A percentile compares a stretch with the other conserved stretches of the same genome.
These are phyloP conservation scores for Microtus californicus DNA, from an alignment of 2,797 vertebrate species.

Conservation along the genomic window DNA sequence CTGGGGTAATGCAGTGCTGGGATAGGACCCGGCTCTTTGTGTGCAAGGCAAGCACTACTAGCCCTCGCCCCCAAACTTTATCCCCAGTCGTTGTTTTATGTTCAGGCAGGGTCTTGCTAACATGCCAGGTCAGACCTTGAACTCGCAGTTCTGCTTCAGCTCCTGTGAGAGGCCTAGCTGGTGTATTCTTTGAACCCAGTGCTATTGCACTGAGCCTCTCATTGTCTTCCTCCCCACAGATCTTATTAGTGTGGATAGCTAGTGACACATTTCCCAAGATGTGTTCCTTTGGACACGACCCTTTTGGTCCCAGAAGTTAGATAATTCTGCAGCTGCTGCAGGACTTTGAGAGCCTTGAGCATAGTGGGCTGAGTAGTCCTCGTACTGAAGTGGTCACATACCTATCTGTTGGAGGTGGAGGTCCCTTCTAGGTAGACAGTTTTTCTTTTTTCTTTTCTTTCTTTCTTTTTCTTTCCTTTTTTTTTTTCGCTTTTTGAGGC, in stretches of 20 bases:
- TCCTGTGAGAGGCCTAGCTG: no score
- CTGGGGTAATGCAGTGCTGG: not conserved
- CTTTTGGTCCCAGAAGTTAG: not conserved
- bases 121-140: not conserved
- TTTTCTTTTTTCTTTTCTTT: no score
- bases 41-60: not conserved
- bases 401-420: not conserved
- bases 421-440: not conserved
- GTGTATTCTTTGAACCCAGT: not conserved
- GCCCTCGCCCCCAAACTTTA: not conserved
- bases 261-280: not conserved
- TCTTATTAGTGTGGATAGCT: not conserved
- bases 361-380: not conserved
- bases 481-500: not conserved
- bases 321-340: not conserved
- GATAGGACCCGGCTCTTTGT: not conserved
- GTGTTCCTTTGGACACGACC: not conserved
- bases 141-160: not conserved
- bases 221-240: not conserved
- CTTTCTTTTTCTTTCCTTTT: no score
- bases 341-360: not conserved
- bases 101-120: not conserved
- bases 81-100: not conserved
- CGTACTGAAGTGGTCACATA: accelerated
- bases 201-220: not conserved